phyloP scores from a whole-genome alignment of 2,113 vertebrate genomes.

The Paradoxurus hermaphroditus region DNA sequence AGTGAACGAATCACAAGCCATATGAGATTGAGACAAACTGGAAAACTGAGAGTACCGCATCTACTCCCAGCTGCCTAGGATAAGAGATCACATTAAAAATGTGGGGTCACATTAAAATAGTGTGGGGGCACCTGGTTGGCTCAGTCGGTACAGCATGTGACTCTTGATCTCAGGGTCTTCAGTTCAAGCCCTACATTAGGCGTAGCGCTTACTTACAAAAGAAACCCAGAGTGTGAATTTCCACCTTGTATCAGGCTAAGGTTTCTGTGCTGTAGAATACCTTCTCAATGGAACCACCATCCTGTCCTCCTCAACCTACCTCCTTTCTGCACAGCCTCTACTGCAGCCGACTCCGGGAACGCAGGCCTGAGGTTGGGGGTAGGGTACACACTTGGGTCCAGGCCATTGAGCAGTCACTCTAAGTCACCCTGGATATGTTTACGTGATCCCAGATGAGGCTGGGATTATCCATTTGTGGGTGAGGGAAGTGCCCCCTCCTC shows the following conservation, averaged over 20 bases:
- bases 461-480: rapidly evolving
- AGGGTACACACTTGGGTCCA: no score
- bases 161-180: not conserved
- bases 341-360: not conserved
- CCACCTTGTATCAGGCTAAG: not conserved
- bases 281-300: not conserved
- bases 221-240: not conserved
- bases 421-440: not conserved
- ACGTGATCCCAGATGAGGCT: not conserved
- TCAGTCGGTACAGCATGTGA: not conserved
- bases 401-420: not conserved
- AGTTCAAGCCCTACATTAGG: not conserved
- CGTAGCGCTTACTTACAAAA: not conserved
- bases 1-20: slow-evolving; percentile 64
- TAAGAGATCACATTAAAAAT: not conserved
- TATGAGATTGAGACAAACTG: slow-evolving; percentile 53
- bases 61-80: not conserved
- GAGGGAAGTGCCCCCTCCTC: not conserved
- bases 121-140: not conserved
- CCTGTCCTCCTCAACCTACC: not conserved
- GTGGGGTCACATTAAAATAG: not conserved
- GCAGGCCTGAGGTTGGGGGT: not conserved
- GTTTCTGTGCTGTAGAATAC: not conserved
- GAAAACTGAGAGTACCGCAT: slow-evolving; percentile 28
- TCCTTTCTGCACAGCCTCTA: not conserved